phyloP scores from a whole-genome alignment of 2,888 invertebrate species.

The Nemotelus nigrinus region DNA sequence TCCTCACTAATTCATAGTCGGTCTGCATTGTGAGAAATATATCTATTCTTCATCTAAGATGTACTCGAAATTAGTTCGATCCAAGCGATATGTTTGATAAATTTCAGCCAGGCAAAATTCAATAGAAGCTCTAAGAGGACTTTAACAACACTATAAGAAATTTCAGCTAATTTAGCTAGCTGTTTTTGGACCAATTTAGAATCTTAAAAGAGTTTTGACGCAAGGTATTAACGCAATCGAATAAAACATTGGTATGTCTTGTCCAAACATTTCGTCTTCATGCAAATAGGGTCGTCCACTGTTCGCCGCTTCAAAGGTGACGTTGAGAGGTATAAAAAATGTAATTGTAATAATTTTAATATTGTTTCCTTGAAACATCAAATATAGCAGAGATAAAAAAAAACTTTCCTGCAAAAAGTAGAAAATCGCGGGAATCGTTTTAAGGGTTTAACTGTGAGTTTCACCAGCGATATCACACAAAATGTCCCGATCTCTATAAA shows the following conservation, averaged over 20 bases:
- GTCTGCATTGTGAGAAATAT: no score
- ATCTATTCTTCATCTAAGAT: no score
- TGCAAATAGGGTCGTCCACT: conserved; percentile 33
- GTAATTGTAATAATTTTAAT: conserved; percentile 41
- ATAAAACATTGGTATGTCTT: conserved; percentile 28
- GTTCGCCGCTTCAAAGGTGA: conserved; percentile 30
- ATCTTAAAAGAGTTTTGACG: conserved; percentile 10
- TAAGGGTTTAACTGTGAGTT: conserved; percentile 34
- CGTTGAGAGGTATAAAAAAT: conserved; percentile 42
- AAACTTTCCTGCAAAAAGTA: conserved; percentile 17
- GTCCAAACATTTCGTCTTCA: conserved; percentile 8
- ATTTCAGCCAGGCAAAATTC: conserved; percentile 28
- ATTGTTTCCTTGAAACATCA: conserved; percentile 36
- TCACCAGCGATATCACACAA: conserved; percentile 37
- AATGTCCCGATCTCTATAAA: conserved; percentile 13
- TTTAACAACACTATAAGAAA: conserved; percentile 35
- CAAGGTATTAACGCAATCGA: conserved; percentile 26
- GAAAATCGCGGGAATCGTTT: conserved; percentile 8
- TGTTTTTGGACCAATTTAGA: conserved; percentile 11
- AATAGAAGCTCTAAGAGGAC: conserved; percentile 18
- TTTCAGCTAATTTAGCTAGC: conserved; percentile 33
- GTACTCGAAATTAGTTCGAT: no score
- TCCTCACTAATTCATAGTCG: no score
- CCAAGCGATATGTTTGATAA: not conserved
- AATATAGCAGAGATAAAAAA: conserved; percentile 31